These are phyloP conservation scores for Sarcophaga rosellei DNA, from an alignment of 2,888 invertebrate species.

Conservation along the genomic window DNA sequence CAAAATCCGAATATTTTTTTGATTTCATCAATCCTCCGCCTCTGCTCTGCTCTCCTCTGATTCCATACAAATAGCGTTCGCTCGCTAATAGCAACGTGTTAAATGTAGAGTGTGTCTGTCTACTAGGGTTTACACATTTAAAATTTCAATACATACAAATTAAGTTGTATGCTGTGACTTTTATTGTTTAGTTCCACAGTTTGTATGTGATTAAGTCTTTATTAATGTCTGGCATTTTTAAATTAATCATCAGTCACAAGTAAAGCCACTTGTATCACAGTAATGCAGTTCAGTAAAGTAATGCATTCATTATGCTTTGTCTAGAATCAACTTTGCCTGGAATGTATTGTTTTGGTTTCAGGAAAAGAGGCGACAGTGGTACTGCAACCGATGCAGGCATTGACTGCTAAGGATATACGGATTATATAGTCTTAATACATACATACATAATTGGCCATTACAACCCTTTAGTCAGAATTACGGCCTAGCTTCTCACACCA, in stretches of 20 bases:
- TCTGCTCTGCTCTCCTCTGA: too few species aligned
- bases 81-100: neutral
- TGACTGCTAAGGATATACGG: too few species aligned
- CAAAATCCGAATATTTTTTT: neutral
- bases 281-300: neutral
- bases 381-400: too few species aligned
- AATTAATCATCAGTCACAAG: constrained; percentile 26
- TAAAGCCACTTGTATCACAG: neutral
- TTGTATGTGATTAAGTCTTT: neutral
- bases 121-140: neutral
- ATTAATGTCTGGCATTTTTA: constrained; percentile 4
- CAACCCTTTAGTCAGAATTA: too few species aligned
- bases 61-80: too few species aligned
- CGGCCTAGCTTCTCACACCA: too few species aligned
- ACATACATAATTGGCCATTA: too few species aligned
- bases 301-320: neutral
- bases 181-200: neutral
- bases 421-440: too few species aligned
- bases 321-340: too few species aligned
- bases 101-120: neutral
- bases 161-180: neutral
- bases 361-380: too few species aligned
- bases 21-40: neutral
- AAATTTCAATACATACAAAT: neutral
- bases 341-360: too few species aligned